A percentile compares a stretch with the other conserved stretches of the same genome.
phyloP scores from a whole-genome alignment of 2,797 vertebrate species.

The Ptychadena robeensis region DNA sequence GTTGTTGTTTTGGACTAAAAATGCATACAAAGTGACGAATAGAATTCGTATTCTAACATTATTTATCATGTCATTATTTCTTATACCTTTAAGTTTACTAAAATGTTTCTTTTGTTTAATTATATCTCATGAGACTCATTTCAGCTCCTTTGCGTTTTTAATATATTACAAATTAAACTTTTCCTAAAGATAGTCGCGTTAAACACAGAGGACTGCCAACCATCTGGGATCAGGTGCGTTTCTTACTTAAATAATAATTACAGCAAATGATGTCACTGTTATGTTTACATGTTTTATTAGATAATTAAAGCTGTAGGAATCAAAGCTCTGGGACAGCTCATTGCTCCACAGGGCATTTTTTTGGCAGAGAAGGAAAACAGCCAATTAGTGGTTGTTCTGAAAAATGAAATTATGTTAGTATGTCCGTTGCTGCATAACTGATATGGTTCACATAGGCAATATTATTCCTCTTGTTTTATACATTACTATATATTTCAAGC shows the following conservation, averaged over 20 bases:
- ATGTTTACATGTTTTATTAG: background rate
- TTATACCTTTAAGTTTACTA: background rate
- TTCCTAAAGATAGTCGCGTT: slow-evolving; percentile 1
- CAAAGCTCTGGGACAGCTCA: background rate
- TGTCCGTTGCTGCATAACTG: background rate
- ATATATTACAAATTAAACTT: background rate
- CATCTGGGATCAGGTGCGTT: background rate
- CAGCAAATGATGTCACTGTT: slow-evolving; percentile 9
- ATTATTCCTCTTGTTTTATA: background rate
- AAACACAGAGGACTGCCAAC: slow-evolving; percentile 5
- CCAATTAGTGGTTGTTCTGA: background rate
- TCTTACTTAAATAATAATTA: background rate
- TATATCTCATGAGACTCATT: background rate
- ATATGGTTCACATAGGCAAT: background rate
- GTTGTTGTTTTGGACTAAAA: background rate
- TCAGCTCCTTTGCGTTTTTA: background rate
- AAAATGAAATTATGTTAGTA: background rate
- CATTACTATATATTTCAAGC: background rate
- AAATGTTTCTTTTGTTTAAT: background rate
- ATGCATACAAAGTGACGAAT: background rate
- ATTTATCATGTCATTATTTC: background rate
- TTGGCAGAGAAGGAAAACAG: background rate
- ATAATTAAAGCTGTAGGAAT: slow-evolving; percentile 14
- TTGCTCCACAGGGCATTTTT: background rate
- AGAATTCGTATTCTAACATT: background rate